Conservation (phyloP, 2,888 invertebrate species). For the Leucoma salicis region DNA sequence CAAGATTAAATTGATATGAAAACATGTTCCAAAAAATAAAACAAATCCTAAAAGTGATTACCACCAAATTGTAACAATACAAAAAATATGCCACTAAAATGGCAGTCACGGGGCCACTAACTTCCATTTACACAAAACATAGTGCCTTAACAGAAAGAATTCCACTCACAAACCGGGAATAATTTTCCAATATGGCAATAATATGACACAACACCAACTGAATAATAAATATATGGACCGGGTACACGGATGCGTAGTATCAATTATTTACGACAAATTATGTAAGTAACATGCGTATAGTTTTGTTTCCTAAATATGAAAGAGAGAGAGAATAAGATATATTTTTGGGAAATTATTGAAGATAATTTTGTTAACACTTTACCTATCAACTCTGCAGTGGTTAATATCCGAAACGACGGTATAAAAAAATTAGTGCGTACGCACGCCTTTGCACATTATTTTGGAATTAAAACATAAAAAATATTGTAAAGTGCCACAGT, state of each 20-base stretch:
- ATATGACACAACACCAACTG: slow-evolving; percentile 76
- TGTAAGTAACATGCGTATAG: slow-evolving; percentile 59
- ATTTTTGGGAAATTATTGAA: neutral
- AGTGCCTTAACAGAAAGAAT: slow-evolving; percentile 38
- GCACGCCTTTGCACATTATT: too few relatives aligned
- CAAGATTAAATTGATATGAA: slow-evolving; percentile 29
- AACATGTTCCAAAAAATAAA: slow-evolving; percentile 28
- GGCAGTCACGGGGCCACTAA: slow-evolving; percentile 35
- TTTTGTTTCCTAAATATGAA: slow-evolving; percentile 27
- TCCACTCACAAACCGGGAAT: slow-evolving; percentile 69
- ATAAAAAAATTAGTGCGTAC: too few relatives aligned
- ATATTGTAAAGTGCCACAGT: too few relatives aligned
- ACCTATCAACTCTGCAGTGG: too few relatives aligned
- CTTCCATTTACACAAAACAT: slow-evolving; percentile 39
- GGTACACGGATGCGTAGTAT: slow-evolving; percentile 62
- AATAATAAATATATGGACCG: slow-evolving; percentile 73
- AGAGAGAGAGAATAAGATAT: slow-evolving; percentile 9
- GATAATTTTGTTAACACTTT: too few relatives aligned
- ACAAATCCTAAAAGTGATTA: slow-evolving; percentile 33
- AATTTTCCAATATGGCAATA: slow-evolving; percentile 75
- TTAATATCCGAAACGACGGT: too few relatives aligned
- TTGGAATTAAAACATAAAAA: too few relatives aligned
- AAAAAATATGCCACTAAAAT: slow-evolving; percentile 29
- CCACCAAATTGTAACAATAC: slow-evolving; percentile 13
- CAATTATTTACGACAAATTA: slow-evolving; percentile 79